Conservation (phyloP, 2,113 vertebrate genomes). For the Python bivittatus region DNA sequence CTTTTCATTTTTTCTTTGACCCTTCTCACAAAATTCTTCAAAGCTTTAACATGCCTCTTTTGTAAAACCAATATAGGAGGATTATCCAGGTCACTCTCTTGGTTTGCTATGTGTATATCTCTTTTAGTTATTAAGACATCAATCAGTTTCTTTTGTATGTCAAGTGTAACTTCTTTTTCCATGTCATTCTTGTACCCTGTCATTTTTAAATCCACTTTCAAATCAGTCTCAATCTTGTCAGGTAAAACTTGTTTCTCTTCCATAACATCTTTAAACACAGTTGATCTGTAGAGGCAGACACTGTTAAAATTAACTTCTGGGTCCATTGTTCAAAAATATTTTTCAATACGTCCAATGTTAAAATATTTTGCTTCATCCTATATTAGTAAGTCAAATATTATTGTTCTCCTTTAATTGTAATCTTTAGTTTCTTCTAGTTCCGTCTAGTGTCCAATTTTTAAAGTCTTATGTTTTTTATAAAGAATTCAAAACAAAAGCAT, state of each 20-base stretch:
- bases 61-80: neutral
- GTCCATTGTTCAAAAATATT: neutral
- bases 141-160: neutral
- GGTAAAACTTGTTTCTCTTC: no score
- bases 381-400: neutral
- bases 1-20: neutral
- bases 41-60: neutral
- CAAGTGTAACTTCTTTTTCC: neutral
- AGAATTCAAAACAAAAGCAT: neutral
- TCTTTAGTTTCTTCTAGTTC: neutral
- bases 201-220: no score
- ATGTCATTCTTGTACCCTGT: no score
- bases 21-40: neutral
- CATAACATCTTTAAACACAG: no score
- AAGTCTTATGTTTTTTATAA: neutral
- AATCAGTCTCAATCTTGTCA: no score
- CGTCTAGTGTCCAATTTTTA: neutral
- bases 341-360: neutral
- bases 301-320: no score
- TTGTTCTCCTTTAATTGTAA: neutral
- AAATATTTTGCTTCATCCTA: neutral
- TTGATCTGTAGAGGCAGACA: no score
- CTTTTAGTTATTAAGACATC: neutral
- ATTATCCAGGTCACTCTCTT: neutral
- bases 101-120: neutral